These are phyloP conservation scores for Aphrophora alni DNA, from an alignment of 2,888 invertebrate genomes.

Conservation along the genomic window DNA sequence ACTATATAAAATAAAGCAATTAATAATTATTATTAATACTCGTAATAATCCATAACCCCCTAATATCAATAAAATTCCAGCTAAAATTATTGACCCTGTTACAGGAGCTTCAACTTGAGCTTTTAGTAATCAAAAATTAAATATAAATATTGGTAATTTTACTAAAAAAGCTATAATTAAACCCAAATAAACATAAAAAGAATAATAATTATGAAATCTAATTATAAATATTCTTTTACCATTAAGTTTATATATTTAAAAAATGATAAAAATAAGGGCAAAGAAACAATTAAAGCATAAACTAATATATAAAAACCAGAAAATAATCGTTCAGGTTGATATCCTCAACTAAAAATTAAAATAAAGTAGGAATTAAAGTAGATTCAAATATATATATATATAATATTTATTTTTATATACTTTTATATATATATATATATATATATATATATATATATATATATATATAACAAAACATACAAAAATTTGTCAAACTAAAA, in stretches of 20 bases:
- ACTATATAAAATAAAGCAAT: constrained; percentile 61
- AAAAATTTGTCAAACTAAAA: too few relatives aligned
- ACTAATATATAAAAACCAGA: constrained; percentile 72
- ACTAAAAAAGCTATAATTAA: constrained; percentile 71
- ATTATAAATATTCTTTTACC: constrained; percentile 47
- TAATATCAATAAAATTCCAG: constrained; percentile 74
- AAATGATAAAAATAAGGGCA: constrained; percentile 67
- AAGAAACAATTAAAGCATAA: constrained; percentile 73
- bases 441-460: too few relatives aligned
- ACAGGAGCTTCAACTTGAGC: constrained; percentile 80
- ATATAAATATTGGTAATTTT: constrained; percentile 73
- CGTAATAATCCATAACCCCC: constrained; percentile 74
- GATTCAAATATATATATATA: too few relatives aligned
- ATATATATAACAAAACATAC: constrained; percentile 63
- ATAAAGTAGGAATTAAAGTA: constrained; percentile 71
- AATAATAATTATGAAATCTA: constrained; percentile 61
- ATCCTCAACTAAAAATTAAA: constrained; percentile 72
- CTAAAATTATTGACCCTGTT: constrained; percentile 76
- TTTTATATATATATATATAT: too few relatives aligned
- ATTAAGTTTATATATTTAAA: constrained; percentile 59
- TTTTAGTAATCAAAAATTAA: constrained; percentile 74
- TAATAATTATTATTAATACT: constrained; percentile 60
- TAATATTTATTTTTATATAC: too few relatives aligned
- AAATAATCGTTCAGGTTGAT: constrained; percentile 71
- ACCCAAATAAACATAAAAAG: constrained; percentile 56